Evolutionary conservation across 2,797 vertebrate genomes (phyloP), one percentile per base, ranked within the genome.

Genomic region (Pipistrellus nathusii): DNA sequence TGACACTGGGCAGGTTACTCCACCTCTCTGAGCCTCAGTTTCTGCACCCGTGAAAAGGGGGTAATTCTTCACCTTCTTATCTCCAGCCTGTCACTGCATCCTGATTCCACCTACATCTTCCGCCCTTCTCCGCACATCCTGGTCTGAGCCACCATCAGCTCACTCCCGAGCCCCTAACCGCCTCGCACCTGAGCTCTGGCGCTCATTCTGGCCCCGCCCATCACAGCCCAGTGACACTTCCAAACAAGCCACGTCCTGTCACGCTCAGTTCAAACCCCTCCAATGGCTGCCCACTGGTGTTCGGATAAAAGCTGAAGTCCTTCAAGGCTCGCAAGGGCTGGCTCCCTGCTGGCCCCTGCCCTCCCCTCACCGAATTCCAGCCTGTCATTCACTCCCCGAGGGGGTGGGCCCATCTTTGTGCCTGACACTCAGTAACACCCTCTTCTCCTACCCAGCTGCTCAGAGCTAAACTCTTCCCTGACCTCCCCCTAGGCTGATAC

Each of bases 231-330:
- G 86, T 13, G 72, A n/a, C 3, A 4, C 68, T 80, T 82, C 78
- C 8, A 87, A 78, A 30, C 62, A 48, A 62, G 27, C 35, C 18
- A 1, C 85, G 64, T 25, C 51, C 2, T 1, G 9, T 55, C 69
- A 10, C 35, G 11, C 20, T 20, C 0, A 59, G 18, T 59, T 12
- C 27, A 59, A 77, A 38, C 8, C 25, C 25, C 23, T 44, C 25
- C 7, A 2, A 12, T 0, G 41, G 46, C 57, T 44, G n/a, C 53
- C 17, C 5, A 0, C 2, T 2, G 2, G 38, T 1, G 13, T 48
- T 27, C 35, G 44, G 80, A 32, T 53, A 62, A 86, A 51, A 12
- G 4, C 32, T 4, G 9, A 64, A 21, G 10, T 18, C 44, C 48
- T 69, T 8, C 13, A 62, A 57, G 35, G 30, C 48, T 41, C 23